Evolutionary conservation across 2,888 invertebrate species (phyloP).

Genomic region (Lochmaea crataegi): DNA sequence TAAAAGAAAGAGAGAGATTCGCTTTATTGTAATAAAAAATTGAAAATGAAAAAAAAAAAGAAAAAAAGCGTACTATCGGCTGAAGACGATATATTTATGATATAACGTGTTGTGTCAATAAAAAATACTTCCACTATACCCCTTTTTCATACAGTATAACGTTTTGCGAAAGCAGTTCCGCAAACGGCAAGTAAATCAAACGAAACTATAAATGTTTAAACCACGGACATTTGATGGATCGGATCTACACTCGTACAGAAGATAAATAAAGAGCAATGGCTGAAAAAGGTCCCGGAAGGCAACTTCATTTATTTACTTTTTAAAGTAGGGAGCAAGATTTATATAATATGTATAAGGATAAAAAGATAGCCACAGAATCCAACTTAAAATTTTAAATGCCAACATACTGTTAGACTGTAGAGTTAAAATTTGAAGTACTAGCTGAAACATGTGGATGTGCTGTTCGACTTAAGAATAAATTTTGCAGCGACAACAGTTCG

Average conservation of each 20-base stretch:
- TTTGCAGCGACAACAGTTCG: no score
- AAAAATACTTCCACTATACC: no score
- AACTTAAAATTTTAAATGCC: background rate
- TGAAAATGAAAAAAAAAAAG: no score
- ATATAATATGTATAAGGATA: background rate
- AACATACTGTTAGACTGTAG: background rate
- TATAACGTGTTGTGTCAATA: no score
- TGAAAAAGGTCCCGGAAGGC: background rate
- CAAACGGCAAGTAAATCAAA: background rate
- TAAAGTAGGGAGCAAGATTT: background rate
- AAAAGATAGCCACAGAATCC: background rate
- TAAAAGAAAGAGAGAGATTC: no score
- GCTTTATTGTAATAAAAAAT: no score
- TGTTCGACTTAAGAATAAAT: no score
- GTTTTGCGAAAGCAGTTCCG: background rate
- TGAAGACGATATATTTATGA: no score
- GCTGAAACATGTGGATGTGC: no score
- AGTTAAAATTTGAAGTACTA: no score
- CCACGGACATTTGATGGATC: background rate
- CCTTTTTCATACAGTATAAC: no score
- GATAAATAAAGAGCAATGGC: background rate
- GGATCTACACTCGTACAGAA: background rate
- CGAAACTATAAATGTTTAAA: conserved; percentile 5
- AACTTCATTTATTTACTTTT: background rate
- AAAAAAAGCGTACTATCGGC: no score